Evolutionary conservation across 2,113 vertebrate species (phyloP).

Genomic region (Limnothrissa miodon): DNA sequence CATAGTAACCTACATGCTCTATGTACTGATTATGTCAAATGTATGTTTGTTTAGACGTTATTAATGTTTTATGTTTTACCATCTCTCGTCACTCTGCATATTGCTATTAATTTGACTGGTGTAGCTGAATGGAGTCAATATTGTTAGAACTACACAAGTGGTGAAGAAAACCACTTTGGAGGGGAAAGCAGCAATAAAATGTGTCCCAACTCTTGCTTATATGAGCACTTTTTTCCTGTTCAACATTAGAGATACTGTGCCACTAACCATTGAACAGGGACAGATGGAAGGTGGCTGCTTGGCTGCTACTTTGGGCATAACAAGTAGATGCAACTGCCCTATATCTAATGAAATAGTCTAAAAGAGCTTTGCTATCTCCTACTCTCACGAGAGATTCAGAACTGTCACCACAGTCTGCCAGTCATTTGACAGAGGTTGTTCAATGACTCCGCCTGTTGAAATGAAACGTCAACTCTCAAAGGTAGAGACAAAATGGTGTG

Average conservation of each 20-base stretch:
- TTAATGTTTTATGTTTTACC: not conserved
- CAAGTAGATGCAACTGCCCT: not conserved
- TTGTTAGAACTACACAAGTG: not conserved
- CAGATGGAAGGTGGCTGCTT: not conserved
- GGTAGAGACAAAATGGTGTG: slow-evolving; percentile 27
- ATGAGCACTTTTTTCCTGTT: not conserved
- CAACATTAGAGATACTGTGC: not conserved
- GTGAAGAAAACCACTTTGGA: not conserved
- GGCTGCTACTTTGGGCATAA: too few relatives aligned
- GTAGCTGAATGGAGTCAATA: not conserved
- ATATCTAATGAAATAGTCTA: not conserved
- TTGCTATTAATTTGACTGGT: not conserved
- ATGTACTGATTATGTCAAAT: not conserved
- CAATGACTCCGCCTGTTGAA: slow-evolving; percentile 21
- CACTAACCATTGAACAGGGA: not conserved
- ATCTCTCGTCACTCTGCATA: not conserved
- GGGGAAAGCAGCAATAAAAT: not conserved
- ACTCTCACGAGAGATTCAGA: slow-evolving; percentile 27
- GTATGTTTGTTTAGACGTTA: not conserved
- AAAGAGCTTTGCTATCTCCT: slow-evolving; percentile 23
- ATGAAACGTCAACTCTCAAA: slow-evolving; percentile 26
- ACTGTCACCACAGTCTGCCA: slow-evolving; percentile 32
- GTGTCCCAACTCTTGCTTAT: not conserved
- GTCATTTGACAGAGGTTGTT: slow-evolving; percentile 40
- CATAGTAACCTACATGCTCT: not conserved